Base-by-base conservation (phyloP, 2,797 vertebrate species). In the Melanotaenia nigrans region DNA sequence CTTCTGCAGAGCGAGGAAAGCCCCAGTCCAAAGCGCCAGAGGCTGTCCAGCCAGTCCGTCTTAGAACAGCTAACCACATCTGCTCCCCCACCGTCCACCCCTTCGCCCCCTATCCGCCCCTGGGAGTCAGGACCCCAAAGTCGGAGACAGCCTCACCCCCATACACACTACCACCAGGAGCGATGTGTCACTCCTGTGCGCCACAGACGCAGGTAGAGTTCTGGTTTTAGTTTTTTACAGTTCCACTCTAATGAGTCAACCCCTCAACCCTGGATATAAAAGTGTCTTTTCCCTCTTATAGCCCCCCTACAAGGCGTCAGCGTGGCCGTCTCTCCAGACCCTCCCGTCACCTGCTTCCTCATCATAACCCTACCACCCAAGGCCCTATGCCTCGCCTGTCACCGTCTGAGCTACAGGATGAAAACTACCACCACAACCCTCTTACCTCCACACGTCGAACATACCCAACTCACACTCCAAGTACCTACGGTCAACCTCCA, bases 91-190 rank as follows among this genome's bases (percentile, higher is more conserved):
- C 96, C 97, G 73, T 96, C 97, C 84, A 95, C 96, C 45, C 95
- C 98, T 4, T 99, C 98, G 58, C 96, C 98, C 64, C 98, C 98
- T 88, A 98, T 98, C 93, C 95, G 96, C 90, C 97, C 98, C 87
- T 98, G 97, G 97, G 97, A 99, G 94, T 97, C 97, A 90, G 95
- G 95, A 83, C 95, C 96, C 81, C 96, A 95, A 78, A 97, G 94
- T 89, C 96, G 97, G 81, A 94, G 97, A 88, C 93, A 94, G 73
- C 94, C 96, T 92, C 96, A 96, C 95, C 95, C 96, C 89, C 93
- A 93, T 77, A 61, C 92, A 32, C 96, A 95, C 88, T 98, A 96
- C 95, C 96, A 96, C 94, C 96, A 96, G 82, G 97, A 99, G 92
- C 92, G 95, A 90, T 99, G 96, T 90, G 96, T 96, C 92, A 98